Evolutionary conservation across 2,113 vertebrate species (phyloP).

Genomic region (Nipponia nippon): DNA sequence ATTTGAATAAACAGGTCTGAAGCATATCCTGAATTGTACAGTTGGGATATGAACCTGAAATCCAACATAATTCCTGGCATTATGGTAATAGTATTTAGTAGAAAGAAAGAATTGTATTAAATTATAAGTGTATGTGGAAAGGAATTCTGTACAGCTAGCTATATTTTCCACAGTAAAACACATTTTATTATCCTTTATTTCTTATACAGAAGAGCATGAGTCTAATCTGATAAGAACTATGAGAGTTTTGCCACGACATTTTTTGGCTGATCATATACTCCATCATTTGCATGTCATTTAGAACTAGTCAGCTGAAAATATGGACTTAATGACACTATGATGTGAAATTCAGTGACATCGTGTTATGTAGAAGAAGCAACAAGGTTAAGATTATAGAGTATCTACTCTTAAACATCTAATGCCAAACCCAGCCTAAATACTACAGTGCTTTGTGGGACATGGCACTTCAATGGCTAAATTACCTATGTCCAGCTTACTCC

Average conservation of each 20-base stretch:
- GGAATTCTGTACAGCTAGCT: not conserved
- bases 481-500: not conserved
- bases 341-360: not conserved
- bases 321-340: not conserved
- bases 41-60: slow-evolving; percentile 41
- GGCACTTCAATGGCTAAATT: not conserved
- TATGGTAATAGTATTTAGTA: slow-evolving; percentile 16
- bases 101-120: slow-evolving; percentile 29
- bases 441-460: not conserved
- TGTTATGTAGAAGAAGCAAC: not conserved
- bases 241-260: not conserved
- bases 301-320: not conserved
- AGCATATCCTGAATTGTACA: slow-evolving; percentile 31
- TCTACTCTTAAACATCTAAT: not conserved
- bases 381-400: not conserved
- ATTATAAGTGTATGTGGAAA: not conserved
- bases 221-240: not conserved
- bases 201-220: not conserved
- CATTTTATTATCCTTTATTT: not conserved
- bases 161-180: not conserved
- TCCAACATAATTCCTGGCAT: slow-evolving; percentile 38
- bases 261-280: not conserved
- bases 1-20: slow-evolving; percentile 36
- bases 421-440: not conserved
- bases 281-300: not conserved